Percentiles rank a stretch among this genome's conserved stretches.
Evolutionary conservation across 1,140 invertebrate genomes (phyloP).

Genomic region (Euura saliciscinereae): DNA sequence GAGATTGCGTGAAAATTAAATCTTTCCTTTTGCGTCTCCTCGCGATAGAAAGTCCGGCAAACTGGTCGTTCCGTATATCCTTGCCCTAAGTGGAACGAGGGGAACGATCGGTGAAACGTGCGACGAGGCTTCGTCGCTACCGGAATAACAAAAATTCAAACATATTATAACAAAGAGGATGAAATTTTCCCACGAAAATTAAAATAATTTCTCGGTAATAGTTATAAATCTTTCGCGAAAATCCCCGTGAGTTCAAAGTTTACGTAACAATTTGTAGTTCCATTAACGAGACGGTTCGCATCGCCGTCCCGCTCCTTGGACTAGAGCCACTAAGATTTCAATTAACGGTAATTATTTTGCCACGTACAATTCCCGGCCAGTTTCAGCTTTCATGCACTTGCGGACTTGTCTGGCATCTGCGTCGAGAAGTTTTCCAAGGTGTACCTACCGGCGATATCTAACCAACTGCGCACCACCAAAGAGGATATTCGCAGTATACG

Average conservation of each 20-base stretch:
- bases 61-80: not conserved
- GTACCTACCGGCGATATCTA: slow-evolving; percentile 8
- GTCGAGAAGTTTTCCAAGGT: slow-evolving; percentile 2
- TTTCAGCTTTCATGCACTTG: not conserved
- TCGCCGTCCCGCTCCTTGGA: slow-evolving; percentile 31
- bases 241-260: not conserved
- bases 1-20: not conserved
- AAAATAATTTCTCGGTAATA: not conserved
- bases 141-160: not conserved
- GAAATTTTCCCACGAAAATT: not conserved
- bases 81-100: not conserved
- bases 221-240: too few relatives aligned
- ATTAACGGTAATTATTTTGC: slow-evolving; percentile 56
- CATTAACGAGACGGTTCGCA: not conserved
- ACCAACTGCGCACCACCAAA: too few relatives aligned
- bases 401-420: slow-evolving; percentile 2
- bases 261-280: slow-evolving; percentile 5
- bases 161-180: not conserved
- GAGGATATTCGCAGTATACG: too few relatives aligned
- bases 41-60: not conserved
- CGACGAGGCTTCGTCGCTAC: not conserved
- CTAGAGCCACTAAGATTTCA: slow-evolving; percentile 52
- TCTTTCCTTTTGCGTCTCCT: not conserved
- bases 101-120: not conserved
- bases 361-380: slow-evolving; percentile 11